Percentiles rank a stretch among this genome's conserved stretches.
phyloP scores from a whole-genome alignment of 2,888 invertebrate genomes.

The Drosophila stalkeri region DNA sequence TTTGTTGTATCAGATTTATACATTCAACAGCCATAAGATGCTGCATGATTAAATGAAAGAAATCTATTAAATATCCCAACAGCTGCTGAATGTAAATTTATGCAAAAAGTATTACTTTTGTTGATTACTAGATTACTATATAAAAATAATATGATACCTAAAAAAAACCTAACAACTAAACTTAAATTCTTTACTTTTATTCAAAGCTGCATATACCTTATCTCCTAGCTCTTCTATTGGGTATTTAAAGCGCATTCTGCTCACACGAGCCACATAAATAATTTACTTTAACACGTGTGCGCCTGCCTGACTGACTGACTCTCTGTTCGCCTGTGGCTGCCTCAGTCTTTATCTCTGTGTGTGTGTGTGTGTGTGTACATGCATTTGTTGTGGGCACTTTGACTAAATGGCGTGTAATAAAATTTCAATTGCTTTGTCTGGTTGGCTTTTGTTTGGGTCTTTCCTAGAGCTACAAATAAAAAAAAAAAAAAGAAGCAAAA shows the following conservation, averaged over 20 bases:
- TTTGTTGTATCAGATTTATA: too few species aligned
- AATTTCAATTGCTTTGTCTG: conserved; percentile 73
- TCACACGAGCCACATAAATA: conserved; percentile 57
- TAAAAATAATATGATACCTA: too few species aligned
- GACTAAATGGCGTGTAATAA: conserved; percentile 69
- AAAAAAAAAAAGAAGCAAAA: not conserved
- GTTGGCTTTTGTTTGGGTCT: conserved; percentile 33
- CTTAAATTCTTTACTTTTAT: not conserved
- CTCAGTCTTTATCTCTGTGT: not conserved
- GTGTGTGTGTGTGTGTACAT: conserved; percentile 7
- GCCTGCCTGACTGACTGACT: conserved; percentile 11
- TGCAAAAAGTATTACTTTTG: too few species aligned
- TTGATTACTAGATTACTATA: too few species aligned
- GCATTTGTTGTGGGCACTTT: conserved; percentile 46
- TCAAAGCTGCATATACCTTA: not conserved
- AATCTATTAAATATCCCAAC: too few species aligned
- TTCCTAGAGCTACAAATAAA: conserved; percentile 18
- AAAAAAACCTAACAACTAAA: too few species aligned
- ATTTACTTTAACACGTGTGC: conserved; percentile 37
- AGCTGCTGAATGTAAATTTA: too few species aligned
- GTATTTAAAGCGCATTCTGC: conserved; percentile 44
- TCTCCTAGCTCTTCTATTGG: not conserved
- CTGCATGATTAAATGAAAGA: too few species aligned
- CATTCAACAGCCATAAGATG: too few species aligned
- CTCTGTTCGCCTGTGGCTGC: conserved; percentile 6